Conservation (phyloP, 1,140 invertebrate species). For the Ostrea edulis region DNA sequence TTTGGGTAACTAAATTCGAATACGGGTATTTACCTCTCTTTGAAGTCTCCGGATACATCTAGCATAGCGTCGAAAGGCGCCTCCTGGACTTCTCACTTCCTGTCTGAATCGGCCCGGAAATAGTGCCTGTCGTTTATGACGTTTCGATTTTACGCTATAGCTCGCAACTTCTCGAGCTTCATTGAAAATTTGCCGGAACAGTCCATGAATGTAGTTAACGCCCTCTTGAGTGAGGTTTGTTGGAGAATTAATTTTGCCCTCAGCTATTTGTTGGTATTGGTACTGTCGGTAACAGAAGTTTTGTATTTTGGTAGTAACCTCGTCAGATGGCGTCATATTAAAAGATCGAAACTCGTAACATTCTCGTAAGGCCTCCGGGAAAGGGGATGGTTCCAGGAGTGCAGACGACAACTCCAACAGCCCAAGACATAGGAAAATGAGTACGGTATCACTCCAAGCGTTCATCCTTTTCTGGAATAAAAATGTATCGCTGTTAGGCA, state of each 20-base stretch:
- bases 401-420: neutral
- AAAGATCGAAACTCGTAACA: constrained; percentile 30
- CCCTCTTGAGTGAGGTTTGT: constrained; percentile 5
- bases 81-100: constrained; percentile 1
- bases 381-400: neutral
- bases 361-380: neutral
- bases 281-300: constrained; percentile 23
- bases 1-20: too few relatives aligned
- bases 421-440: neutral
- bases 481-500: neutral
- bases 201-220: constrained; percentile 30
- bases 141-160: neutral
- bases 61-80: neutral
- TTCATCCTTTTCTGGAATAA: neutral
- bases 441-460: neutral
- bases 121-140: constrained; percentile 8
- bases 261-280: constrained; percentile 12
- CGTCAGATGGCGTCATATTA: neutral
- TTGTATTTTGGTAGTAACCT: neutral
- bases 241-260: neutral
- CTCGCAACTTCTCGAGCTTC: neutral
- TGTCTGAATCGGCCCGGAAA: constrained; percentile 5
- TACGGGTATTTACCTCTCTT: neutral
- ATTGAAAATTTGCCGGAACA: constrained; percentile 34
- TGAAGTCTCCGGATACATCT: neutral